phyloP scores from a whole-genome alignment of 1,140 invertebrate species.

The Procambarus virginalis region DNA sequence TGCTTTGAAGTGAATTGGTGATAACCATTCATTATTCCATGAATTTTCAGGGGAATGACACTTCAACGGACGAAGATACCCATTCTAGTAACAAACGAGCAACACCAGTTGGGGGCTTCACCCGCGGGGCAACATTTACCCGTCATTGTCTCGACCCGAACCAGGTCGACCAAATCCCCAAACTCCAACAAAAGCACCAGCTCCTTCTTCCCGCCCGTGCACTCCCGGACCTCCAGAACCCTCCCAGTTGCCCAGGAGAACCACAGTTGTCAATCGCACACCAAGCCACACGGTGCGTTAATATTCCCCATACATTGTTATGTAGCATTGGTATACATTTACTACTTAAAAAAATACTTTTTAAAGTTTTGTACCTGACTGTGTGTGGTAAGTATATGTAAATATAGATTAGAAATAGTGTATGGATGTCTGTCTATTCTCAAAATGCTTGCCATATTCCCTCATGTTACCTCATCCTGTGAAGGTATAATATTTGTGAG shows the following conservation, averaged over 20 bases:
- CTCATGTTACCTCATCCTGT: neutral
- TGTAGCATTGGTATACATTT: neutral
- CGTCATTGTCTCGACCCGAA: slow-evolving; percentile 48
- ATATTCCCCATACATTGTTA: neutral
- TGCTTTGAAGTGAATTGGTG: neutral
- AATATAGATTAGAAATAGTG: neutral
- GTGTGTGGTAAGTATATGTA: neutral
- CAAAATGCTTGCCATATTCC: too few species aligned
- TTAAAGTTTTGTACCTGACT: too few species aligned
- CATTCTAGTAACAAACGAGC: slow-evolving; percentile 47
- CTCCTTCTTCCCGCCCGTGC: slow-evolving; percentile 19
- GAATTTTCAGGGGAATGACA: slow-evolving; percentile 44
- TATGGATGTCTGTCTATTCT: too few species aligned
- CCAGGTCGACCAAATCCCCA: slow-evolving; percentile 37
- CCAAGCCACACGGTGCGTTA: slow-evolving; percentile 49
- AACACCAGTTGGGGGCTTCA: slow-evolving; percentile 44
- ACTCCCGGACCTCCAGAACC: slow-evolving; percentile 33
- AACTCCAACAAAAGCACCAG: slow-evolving; percentile 34
- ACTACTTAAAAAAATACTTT: too few species aligned
- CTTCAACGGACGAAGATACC: slow-evolving; percentile 53
- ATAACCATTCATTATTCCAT: neutral
- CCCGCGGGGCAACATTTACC: slow-evolving; percentile 54
- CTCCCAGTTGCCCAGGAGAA: slow-evolving; percentile 44
- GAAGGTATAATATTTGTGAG: neutral
- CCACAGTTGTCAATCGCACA: slow-evolving; percentile 32